phyloP scores from a whole-genome alignment of 2,113 vertebrate genomes.

The Erythrocebus patas region DNA sequence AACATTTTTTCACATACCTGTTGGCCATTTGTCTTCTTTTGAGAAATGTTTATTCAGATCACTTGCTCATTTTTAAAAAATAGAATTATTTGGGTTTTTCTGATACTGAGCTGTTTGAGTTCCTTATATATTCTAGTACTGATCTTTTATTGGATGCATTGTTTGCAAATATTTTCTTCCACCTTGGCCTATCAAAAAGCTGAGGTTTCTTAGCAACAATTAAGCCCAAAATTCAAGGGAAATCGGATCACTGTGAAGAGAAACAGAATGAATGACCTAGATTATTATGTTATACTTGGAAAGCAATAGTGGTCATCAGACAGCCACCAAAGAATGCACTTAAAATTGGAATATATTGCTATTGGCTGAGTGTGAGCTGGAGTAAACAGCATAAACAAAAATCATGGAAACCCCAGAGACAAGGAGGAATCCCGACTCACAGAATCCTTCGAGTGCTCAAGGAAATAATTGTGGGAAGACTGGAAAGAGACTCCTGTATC shows the following conservation, averaged over 20 bases:
- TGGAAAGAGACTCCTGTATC: background rate
- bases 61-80: no score
- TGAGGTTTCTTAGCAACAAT: background rate
- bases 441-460: background rate
- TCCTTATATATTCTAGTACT: no score
- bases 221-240: no score
- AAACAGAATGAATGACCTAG: accelerated
- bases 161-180: no score
- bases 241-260: background rate
- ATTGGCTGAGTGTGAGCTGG: background rate
- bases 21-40: no score
- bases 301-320: background rate
- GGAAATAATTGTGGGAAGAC: no score
- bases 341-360: background rate
- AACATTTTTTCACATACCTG: no score
- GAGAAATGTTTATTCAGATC: no score
- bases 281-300: background rate
- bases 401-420: background rate
- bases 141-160: no score
- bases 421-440: background rate
- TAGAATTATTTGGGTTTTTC: no score
- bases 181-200: background rate
- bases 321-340: accelerated
- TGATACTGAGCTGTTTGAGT: no score
- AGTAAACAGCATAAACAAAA: no score